Evolutionary conservation across 2,888 invertebrate genomes (phyloP).

Genomic region (Sabatieria punctata): DNA sequence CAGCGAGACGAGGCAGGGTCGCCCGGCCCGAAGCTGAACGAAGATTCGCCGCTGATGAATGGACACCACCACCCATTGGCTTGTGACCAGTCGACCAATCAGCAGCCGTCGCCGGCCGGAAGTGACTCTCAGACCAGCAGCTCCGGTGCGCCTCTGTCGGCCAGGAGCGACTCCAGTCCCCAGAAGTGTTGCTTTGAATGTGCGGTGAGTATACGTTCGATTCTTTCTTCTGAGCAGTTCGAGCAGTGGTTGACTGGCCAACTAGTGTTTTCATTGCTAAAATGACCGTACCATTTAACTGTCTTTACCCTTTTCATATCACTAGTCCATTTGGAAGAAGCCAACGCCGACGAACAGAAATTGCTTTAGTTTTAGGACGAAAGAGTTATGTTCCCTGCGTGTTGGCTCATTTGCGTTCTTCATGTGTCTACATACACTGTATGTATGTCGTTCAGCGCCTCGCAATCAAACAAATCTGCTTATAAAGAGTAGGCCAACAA

Average conservation of each 20-base stretch:
- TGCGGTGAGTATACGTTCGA: conserved; percentile 11
- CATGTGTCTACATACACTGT: not conserved
- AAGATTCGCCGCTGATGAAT: not conserved
- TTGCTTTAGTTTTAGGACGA: not conserved
- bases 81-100: too few relatives aligned
- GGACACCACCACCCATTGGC: too few relatives aligned
- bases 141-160: conserved; percentile 4
- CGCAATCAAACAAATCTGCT: too few relatives aligned
- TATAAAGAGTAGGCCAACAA: too few relatives aligned
- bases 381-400: not conserved
- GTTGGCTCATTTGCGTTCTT: not conserved
- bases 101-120: conserved; percentile 19
- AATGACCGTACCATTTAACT: too few relatives aligned
- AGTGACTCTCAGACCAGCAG: conserved; percentile 21
- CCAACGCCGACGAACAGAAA: too few relatives aligned
- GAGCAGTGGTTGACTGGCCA: too few relatives aligned
- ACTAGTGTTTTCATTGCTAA: too few relatives aligned
- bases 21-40: not conserved
- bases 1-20: not conserved
- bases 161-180: not conserved
- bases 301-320: too few relatives aligned
- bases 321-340: too few relatives aligned
- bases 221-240: too few relatives aligned
- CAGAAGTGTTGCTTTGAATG: conserved; percentile 17
- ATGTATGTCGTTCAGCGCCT: not conserved